phyloP scores from a whole-genome alignment of 2,113 vertebrate species.

The Gnathonemus longibarbis region DNA sequence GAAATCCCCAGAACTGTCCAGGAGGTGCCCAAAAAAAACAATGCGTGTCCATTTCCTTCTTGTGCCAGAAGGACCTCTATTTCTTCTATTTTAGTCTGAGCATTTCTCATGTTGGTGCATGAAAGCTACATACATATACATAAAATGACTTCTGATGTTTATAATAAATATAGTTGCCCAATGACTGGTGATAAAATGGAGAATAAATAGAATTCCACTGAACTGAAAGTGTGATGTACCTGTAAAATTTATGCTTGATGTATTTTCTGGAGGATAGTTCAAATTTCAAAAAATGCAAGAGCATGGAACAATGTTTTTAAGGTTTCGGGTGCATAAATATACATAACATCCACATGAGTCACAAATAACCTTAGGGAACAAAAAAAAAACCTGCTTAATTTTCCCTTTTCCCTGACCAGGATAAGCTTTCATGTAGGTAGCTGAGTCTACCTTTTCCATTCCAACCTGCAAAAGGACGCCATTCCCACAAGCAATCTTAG shows the following conservation, averaged over 20 bases:
- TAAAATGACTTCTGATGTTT: background rate
- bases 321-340: background rate
- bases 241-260: background rate
- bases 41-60: too few relatives aligned
- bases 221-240: background rate
- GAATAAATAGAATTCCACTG: background rate
- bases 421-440: background rate
- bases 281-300: background rate
- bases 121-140: background rate
- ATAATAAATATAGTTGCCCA: background rate
- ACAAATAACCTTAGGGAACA: background rate
- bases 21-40: background rate
- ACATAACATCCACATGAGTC: background rate
- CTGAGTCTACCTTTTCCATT: too few relatives aligned
- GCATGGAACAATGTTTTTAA: background rate
- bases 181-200: background rate
- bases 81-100: background rate
- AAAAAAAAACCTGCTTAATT: background rate
- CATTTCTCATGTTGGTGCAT: background rate
- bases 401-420: background rate
- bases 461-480: background rate
- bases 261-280: background rate
- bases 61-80: background rate
- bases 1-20: background rate
- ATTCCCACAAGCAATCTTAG: background rate